Evolutionary conservation across 2,888 invertebrate genomes (phyloP), one percentile per base, ranked within the genome.

Genomic region (Rhabditophanes sp.): DNA sequence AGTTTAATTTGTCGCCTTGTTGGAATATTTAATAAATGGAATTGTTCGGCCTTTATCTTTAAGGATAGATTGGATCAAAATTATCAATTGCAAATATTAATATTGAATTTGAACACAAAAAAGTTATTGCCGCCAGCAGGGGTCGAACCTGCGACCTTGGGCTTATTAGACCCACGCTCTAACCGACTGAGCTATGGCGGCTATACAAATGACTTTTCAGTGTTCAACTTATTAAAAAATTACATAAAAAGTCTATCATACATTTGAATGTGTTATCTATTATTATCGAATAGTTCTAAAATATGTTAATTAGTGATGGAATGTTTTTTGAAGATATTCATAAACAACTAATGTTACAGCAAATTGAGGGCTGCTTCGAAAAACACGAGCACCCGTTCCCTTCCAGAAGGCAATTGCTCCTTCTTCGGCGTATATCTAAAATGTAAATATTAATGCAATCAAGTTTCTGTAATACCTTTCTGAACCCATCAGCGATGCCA

Each of bases 111-210:
- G n/a, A n/a, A n/a, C n/a, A n/a, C n/a, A 26, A 40, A 49, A 56
- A 51, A 45, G 28, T 18, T 34, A 53, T 52, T 59, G 58, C 56
- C 56, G 53, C 52, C 50, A 53, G 50, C 51, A 56, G 57, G 54
- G 56, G 53, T 58, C 55, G 56, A 56, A 56, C 56, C 56, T 57
- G 52, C 49, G 56, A 57, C 54, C 56, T 55, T 56, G 53, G 57
- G 57, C 57, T 57, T 57, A 56, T 57, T 58, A 58, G 56, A 57
- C 56, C 57, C 53, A 57, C 56, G 57, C 57, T 57, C 57, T 57
- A 57, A 57, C 57, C 57, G 52, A 57, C 57, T 57, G 57, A 57
- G 55, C 57, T 57, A 57, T 53, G 48, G 50, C 53, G 50, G 55
- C 50, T 29, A n/a, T n/a, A n/a, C n/a, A n/a, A n/a, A n/a, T n/a